Evolutionary conservation across 2,888 invertebrate genomes (phyloP).

Genomic region (Phaonia tiefii): DNA sequence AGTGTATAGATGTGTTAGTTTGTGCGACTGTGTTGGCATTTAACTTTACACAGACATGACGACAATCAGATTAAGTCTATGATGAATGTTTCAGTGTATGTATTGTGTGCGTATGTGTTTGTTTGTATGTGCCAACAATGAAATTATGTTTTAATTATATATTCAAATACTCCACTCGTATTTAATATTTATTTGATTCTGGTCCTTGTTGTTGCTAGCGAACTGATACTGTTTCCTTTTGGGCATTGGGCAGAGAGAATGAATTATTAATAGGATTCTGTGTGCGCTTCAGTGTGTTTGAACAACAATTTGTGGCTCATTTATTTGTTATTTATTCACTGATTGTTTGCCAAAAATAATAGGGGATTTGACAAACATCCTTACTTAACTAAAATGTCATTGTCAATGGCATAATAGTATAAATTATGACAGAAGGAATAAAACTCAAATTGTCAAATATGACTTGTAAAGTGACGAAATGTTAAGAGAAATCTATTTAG

Average conservation of each 20-base stretch:
- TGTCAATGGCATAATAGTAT: too few species aligned
- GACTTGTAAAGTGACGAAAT: too few species aligned
- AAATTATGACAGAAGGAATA: too few species aligned
- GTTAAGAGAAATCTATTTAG: too few species aligned
- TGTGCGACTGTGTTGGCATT: background rate
- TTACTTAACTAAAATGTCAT: too few species aligned
- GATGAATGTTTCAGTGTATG: too few species aligned
- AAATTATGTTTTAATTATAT: constrained; percentile 32
- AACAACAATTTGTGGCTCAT: background rate
- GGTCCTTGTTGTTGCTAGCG: background rate
- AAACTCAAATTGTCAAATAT: too few species aligned
- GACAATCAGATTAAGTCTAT: constrained; percentile 19
- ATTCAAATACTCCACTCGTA: constrained; percentile 4
- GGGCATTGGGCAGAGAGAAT: background rate
- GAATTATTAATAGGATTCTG: constrained; percentile 24
- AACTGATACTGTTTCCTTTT: too few species aligned
- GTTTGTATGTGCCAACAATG: constrained; percentile 11
- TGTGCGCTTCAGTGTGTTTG: background rate
- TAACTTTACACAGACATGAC: background rate
- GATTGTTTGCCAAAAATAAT: background rate
- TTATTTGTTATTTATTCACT: constrained; percentile 12
- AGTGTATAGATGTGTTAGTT: background rate
- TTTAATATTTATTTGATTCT: constrained; percentile 19
- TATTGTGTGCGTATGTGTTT: too few species aligned
- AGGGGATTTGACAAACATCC: too few species aligned